phyloP scores from a whole-genome alignment of 2,113 vertebrate species.

The Artemisiospiza belli region DNA sequence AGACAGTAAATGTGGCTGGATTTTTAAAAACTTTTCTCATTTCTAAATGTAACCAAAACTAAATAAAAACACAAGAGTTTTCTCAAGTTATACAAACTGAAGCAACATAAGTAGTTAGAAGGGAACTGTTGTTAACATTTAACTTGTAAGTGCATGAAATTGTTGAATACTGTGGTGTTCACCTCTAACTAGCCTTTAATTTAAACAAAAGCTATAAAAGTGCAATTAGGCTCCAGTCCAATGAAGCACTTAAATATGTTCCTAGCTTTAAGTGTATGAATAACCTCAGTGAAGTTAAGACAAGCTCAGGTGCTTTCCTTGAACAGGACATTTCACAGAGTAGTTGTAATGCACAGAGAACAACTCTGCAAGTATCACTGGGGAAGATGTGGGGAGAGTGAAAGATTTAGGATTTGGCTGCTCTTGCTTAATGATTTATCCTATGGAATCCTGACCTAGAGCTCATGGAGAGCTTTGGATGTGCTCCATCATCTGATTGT shows the following conservation, averaged over 20 bases:
- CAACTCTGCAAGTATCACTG: background rate
- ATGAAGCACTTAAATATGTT: constrained; percentile 35
- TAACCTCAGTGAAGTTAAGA: constrained; percentile 5
- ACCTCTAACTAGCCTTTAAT: constrained; percentile 59
- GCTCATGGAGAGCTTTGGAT: background rate
- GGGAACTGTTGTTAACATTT: constrained; percentile 34
- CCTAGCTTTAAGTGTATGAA: background rate
- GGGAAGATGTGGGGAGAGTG: background rate
- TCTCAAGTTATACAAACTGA: background rate
- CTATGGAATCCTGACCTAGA: background rate
- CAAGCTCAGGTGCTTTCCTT: background rate
- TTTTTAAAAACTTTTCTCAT: background rate
- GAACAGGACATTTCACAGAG: background rate
- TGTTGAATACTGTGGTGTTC: background rate
- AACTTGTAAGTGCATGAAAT: background rate
- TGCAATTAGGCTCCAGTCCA: constrained; percentile 45
- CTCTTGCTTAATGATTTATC: background rate
- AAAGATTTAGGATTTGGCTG: background rate
- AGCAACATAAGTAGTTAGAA: background rate
- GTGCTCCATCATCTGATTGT: background rate
- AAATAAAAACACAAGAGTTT: background rate
- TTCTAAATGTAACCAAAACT: background rate
- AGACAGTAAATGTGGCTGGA: background rate
- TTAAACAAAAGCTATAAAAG: constrained; percentile 50
- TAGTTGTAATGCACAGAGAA: background rate